Percentiles rank a stretch among this genome's conserved stretches.
Conservation (phyloP, 2,797 vertebrate genomes). For the Zalophus californianus region DNA sequence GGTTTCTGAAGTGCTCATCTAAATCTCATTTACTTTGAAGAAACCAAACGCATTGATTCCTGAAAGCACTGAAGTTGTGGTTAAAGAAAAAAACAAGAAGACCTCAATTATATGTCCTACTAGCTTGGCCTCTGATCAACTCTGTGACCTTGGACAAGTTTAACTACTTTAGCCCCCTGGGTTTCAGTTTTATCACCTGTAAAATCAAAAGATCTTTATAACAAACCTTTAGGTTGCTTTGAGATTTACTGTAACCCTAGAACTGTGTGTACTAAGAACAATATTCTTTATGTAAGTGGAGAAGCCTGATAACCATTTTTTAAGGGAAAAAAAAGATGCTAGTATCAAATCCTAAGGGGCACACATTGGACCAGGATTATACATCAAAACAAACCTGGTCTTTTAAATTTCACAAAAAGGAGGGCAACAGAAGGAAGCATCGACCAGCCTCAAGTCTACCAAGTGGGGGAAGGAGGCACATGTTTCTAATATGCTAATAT, state of each 20-base stretch:
- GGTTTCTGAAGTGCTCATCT: slow-evolving; percentile 23
- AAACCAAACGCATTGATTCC: not conserved
- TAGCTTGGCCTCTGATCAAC: not conserved
- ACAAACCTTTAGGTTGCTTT: not conserved
- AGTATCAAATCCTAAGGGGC: not conserved
- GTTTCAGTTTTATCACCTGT: not conserved
- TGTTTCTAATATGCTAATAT: not conserved
- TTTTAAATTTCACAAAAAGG: not conserved
- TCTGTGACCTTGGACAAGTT: not conserved
- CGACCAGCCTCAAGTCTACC: not conserved
- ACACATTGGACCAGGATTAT: not conserved
- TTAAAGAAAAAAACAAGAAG: not conserved
- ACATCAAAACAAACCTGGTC: not conserved
- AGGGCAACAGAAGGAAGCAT: not conserved
- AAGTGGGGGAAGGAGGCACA: too few relatives aligned
- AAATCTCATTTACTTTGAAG: slow-evolving; percentile 52
- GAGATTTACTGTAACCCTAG: not conserved
- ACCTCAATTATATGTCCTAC: not conserved
- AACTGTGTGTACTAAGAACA: not conserved
- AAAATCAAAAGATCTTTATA: not conserved
- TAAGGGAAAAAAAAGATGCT: not conserved
- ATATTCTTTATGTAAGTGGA: not conserved
- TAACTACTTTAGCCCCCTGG: not conserved
- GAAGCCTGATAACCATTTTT: not conserved
- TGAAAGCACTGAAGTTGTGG: not conserved